Base-by-base conservation (phyloP, 2,113 vertebrate species). In the Hiodon alosoides region DNA sequence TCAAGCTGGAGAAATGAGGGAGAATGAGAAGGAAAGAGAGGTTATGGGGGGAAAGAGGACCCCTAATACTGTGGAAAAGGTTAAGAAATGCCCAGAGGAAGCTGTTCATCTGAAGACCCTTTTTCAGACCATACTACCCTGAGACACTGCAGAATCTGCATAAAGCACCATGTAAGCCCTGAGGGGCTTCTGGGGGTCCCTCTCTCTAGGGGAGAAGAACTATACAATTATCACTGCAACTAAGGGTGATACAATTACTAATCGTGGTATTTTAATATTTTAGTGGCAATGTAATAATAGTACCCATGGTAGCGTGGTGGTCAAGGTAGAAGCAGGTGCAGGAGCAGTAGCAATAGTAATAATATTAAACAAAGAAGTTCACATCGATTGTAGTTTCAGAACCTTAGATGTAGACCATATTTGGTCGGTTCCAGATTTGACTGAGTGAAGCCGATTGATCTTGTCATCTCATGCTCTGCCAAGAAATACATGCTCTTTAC, bases 21-120 rank as follows among this genome's bases (percentile, higher is more conserved):
- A 31, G 31, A 31, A 31, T 31, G 31, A 81, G 82, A 70, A 76
- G 79, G 76, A 72, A 77, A 76, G 79, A 73, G 76, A 31, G 79
- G 68, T 76, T 71, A 79, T 79, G 72, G 72, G 73, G 69, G 76
- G 77, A 75, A 67, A 84, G 84, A 87, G 67, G 67, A 54, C n/a
- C 57, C 2, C 76, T 86, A 87, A 87, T 90, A 85, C 85, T 81
- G 79, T 74, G 73, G 79, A 57, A 74, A 76, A 77, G n/a, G 66
- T 70, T 74, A 78, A 78, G 82, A 83, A 81, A 84, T 80, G 80
- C 76, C 81, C 83, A 78, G 53, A 81, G 77, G 80, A 86, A 79
- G 80, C 71, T 79, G 73, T 76, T 81, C 79, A 65, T 73, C 14
- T 77, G 31, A 11, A 31, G 80, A 80, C 78, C 14, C 31, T 59